Conservation (phyloP, 2,113 vertebrate genomes). For the Sakesphorus luctuosus region DNA sequence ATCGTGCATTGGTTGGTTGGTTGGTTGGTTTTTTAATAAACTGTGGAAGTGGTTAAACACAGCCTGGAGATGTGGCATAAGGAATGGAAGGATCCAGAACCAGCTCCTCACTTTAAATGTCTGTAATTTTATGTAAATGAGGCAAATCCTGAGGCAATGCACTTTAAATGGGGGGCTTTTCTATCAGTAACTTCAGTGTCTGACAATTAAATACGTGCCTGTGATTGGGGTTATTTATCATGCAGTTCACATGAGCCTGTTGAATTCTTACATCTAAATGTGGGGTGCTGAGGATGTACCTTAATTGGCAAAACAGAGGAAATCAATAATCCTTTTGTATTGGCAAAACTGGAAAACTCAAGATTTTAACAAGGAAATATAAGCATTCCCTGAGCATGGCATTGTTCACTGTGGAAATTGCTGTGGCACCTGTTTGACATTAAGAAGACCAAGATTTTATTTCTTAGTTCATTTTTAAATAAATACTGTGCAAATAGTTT, state of each 20-base stretch:
- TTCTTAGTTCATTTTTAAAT: background rate
- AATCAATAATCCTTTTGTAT: background rate
- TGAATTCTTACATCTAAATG: background rate
- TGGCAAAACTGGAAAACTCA: background rate
- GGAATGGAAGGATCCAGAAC: background rate
- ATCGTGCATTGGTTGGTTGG: background rate
- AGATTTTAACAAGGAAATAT: background rate
- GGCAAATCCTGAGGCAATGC: background rate
- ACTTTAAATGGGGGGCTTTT: background rate
- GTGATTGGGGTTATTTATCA: background rate
- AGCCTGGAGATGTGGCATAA: background rate
- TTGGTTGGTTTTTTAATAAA: background rate
- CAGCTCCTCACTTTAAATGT: background rate
- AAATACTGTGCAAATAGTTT: background rate
- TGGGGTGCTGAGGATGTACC: background rate
- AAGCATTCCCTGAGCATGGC: background rate
- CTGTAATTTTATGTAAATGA: background rate
- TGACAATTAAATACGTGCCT: background rate
- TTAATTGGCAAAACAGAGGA: background rate
- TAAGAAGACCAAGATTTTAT: background rate
- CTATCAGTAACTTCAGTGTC: background rate
- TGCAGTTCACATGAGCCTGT: background rate
- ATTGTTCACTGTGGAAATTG: background rate
- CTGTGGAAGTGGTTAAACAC: background rate
- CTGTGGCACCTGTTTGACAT: background rate